phyloP scores from a whole-genome alignment of 2,888 invertebrate species.

The Oegoconia quadripuncta region DNA sequence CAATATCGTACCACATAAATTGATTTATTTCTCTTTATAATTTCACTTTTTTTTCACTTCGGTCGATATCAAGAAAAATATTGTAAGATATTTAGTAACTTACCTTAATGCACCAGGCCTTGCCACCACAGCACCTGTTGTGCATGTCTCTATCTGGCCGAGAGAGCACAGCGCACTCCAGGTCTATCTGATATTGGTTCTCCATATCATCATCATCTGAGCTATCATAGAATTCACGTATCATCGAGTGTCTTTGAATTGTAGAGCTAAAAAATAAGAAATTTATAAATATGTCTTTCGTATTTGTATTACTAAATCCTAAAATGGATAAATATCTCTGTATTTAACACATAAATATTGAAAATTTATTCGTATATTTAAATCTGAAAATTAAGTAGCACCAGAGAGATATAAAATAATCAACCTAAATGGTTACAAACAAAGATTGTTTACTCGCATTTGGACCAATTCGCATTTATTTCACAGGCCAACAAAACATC shows the following conservation, averaged over 20 bases:
- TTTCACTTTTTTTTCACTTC: not conserved
- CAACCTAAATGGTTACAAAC: too few species aligned
- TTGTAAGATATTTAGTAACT: not conserved
- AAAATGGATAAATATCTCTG: conserved; percentile 2
- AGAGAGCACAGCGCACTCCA: conserved; percentile 56
- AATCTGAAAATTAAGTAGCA: conserved; percentile 9
- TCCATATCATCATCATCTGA: conserved; percentile 72
- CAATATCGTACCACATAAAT: too few species aligned
- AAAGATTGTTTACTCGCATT: too few species aligned
- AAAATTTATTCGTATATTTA: conserved; percentile 3
- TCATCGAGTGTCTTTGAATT: conserved; percentile 45
- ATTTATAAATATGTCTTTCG: not conserved
- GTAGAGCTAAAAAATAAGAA: not conserved
- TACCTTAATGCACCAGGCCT: conserved; percentile 93
- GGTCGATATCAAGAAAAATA: not conserved
- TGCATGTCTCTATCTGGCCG: conserved; percentile 83
- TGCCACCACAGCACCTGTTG: conserved; percentile 91
- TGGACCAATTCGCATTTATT: too few species aligned
- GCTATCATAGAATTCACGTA: conserved; percentile 67
- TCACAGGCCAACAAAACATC: too few species aligned
- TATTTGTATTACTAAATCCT: not conserved
- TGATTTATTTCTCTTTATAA: not conserved
- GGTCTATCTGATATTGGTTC: conserved; percentile 59
- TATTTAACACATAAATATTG: conserved; percentile 9
- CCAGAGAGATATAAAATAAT: too few species aligned